phyloP scores from a whole-genome alignment of 1,140 invertebrate genomes.

The Xylocopa sonorina region DNA sequence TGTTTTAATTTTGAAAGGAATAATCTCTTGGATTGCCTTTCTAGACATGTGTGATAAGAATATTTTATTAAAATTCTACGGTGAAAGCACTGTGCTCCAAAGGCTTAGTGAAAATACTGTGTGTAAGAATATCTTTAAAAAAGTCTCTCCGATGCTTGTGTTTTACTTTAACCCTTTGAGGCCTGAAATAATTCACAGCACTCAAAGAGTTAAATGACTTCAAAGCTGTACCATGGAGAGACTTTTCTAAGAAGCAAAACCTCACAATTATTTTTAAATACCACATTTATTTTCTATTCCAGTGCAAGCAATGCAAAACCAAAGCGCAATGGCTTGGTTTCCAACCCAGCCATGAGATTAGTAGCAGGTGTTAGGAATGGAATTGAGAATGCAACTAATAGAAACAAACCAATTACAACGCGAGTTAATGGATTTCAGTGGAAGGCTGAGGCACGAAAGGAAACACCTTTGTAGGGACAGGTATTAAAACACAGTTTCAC shows the following conservation, averaged over 20 bases:
- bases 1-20: neutral
- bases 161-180: too few relatives aligned
- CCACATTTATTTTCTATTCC: slow-evolving; percentile 51
- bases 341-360: slow-evolving; percentile 93
- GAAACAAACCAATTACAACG: slow-evolving; percentile 80
- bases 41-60: too few relatives aligned
- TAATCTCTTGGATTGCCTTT: too few relatives aligned
- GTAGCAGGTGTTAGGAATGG: slow-evolving; percentile 87
- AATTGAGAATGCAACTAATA: slow-evolving; percentile 83
- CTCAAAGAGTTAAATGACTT: too few relatives aligned
- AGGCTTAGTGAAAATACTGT: too few relatives aligned
- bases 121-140: too few relatives aligned
- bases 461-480: slow-evolving; percentile 81
- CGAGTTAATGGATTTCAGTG: slow-evolving; percentile 82
- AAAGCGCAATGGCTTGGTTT: slow-evolving; percentile 94
- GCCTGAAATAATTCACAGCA: too few relatives aligned
- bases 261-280: neutral
- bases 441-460: slow-evolving; percentile 80
- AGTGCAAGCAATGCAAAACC: slow-evolving; percentile 84
- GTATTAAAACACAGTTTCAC: slow-evolving; percentile 61
- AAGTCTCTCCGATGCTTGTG: neutral
- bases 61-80: too few relatives aligned
- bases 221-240: neutral
- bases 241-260: slow-evolving; percentile 9
- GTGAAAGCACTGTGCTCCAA: too few relatives aligned